Base-by-base conservation (phyloP, 2,888 invertebrate species). In the Epiblema foenella region DNA sequence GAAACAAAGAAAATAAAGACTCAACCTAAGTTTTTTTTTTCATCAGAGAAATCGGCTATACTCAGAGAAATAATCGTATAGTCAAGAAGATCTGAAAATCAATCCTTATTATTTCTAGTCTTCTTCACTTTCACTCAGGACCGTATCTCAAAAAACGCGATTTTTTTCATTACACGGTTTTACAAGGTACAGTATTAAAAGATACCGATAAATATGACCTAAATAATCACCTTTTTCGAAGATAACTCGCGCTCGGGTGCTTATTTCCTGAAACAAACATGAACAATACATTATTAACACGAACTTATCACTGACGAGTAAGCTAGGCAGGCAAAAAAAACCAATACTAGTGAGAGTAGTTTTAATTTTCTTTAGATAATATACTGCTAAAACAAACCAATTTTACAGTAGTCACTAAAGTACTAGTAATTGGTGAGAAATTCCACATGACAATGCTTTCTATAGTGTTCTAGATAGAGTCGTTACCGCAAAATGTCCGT, bases 381-480 rank as follows among this genome's bases (percentile, higher is more conserved):
- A 46, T 68, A 69, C 78, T 76, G 77, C 42, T 54, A 42, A 78
- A 74, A 76, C 75, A 75, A 78, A 75, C 75, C 76, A 73, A 73
- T 63, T 72, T 75, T 72, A 73, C 71, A 57, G 69, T 73, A 46
- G 58, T 68, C 75, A 57, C 67, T 46, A 46, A 46, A n/a, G 66
- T 76, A 54, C 64, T 64, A 64, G 64, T 24, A 78, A 79, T 79
- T 78, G 76, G 77, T 79, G 79, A 77, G 79, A 80, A 78, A 81
- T 80, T 81, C 80, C 81, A 84, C 79, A 83, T 75, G 79, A 78
- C 75, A 83, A 76, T 77, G 85, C 88, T 88, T 89, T 89, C 89
- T 87, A n/a, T n/a, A 81, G 76, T 74, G 83, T 79, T 79, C 84
- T 74, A 77, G 81, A 83, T 86, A 77, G 73, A 83, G 76, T 75